Conservation (phyloP, 2,113 vertebrate genomes). For the Aix galericulata region DNA sequence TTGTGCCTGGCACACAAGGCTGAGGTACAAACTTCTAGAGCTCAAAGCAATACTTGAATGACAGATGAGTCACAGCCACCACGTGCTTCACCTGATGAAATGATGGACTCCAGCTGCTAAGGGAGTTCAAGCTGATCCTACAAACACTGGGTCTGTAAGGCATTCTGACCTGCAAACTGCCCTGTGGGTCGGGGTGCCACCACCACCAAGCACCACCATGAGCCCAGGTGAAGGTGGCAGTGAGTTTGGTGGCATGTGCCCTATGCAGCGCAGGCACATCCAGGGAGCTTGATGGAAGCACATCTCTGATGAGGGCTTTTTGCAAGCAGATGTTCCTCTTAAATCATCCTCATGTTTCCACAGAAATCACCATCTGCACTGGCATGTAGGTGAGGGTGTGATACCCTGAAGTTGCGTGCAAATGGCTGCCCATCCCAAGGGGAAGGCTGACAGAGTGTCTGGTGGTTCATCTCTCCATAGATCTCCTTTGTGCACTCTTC, state of each 20-base stretch:
- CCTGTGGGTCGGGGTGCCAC: neutral
- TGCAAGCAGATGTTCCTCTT: neutral
- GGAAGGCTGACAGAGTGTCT: neutral
- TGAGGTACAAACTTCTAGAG: neutral
- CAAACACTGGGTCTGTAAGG: neutral
- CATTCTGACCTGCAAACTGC: neutral
- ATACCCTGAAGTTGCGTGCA: neutral
- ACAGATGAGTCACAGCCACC: neutral
- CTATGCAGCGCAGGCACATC: neutral
- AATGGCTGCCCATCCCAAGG: accelerated
- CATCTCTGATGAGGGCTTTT: neutral
- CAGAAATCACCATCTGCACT: neutral
- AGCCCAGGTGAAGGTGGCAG: neutral
- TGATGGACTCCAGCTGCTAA: neutral
- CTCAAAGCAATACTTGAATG: neutral
- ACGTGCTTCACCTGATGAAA: neutral
- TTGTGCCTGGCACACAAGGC: neutral
- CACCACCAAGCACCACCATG: accelerated
- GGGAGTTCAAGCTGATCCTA: neutral
- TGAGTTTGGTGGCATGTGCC: neutral
- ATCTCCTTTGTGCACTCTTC: neutral
- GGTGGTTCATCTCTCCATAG: too few species aligned
- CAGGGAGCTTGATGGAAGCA: neutral
- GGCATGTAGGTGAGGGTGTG: neutral
- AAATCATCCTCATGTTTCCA: neutral